Evolutionary conservation across 23 tunicate genomes (phyloP).

Genomic region (Halocynthia aurantium): DNA sequence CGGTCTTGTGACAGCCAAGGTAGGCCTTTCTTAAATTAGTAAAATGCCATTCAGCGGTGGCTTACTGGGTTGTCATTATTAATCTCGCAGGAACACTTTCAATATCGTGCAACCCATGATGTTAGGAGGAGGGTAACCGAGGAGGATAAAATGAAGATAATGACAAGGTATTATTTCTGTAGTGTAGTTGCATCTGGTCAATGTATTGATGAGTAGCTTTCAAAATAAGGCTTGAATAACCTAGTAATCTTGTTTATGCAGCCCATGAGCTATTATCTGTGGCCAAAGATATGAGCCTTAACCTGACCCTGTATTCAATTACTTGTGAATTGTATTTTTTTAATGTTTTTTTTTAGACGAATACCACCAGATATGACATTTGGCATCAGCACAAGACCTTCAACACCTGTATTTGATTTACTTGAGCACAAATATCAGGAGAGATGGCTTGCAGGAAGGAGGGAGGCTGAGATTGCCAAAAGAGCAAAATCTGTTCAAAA

Average conservation of each 20-base stretch:
- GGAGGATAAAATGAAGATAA: constrained; percentile 73
- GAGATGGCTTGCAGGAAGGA: constrained; percentile 62
- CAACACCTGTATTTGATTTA: constrained; percentile 87
- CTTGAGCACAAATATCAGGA: constrained; percentile 93
- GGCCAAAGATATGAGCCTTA: too few species aligned
- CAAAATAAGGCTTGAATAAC: too few species aligned
- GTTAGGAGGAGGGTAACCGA: constrained; percentile 52
- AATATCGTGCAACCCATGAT: constrained; percentile 84
- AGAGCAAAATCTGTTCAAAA: constrained; percentile 62
- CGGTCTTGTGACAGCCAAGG: constrained; percentile 81
- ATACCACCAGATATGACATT: constrained; percentile 89
- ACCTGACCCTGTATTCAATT: too few species aligned
- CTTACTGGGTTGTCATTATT: not conserved
- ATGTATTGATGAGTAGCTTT: too few species aligned
- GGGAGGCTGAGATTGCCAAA: constrained; percentile 69
- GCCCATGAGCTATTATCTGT: too few species aligned
- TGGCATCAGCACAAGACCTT: constrained; percentile 94
- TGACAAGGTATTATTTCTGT: constrained; percentile 24
- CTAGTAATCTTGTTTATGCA: too few species aligned
- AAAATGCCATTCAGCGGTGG: too few species aligned
- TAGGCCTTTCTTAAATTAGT: not conserved
- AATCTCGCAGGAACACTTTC: constrained; percentile 57
- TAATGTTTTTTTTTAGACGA: constrained; percentile 15
- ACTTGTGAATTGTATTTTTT: too few species aligned
- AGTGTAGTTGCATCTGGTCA: not conserved